These are phyloP conservation scores for Plutomurus gul DNA, from an alignment of 1,140 invertebrate genomes.

Conservation along the genomic window DNA sequence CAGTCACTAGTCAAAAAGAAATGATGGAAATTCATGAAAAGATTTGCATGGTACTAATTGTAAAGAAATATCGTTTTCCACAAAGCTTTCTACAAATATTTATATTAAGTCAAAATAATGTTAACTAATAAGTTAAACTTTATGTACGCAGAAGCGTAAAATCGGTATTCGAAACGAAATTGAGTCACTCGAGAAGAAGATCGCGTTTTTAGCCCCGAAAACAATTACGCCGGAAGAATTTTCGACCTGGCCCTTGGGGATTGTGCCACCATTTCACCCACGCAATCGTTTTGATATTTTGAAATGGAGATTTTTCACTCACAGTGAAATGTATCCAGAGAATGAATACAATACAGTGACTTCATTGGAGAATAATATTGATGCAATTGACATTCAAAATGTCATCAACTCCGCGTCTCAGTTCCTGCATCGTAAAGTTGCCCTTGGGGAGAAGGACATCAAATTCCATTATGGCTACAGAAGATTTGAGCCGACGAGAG, in stretches of 20 bases:
- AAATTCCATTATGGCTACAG: slow-evolving; percentile 78
- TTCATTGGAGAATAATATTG: slow-evolving; percentile 62
- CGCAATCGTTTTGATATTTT: slow-evolving; percentile 81
- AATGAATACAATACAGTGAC: slow-evolving; percentile 69
- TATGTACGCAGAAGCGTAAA: neutral
- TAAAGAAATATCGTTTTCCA: neutral
- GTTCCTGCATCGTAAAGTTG: slow-evolving; percentile 29
- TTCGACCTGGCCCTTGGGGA: slow-evolving; percentile 77
- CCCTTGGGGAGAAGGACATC: slow-evolving; percentile 64
- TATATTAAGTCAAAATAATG: neutral
- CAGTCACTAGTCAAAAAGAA: neutral
- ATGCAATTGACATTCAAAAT: slow-evolving; percentile 68
- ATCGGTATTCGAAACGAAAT: slow-evolving; percentile 34
- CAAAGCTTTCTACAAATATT: slow-evolving; percentile 47
- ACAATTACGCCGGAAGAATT: slow-evolving; percentile 53
- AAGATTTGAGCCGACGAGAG: slow-evolving; percentile 82
- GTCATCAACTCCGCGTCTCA: slow-evolving; percentile 20
- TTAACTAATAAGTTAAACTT: neutral
- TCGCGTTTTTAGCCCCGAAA: slow-evolving; percentile 58
- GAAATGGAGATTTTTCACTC: slow-evolving; percentile 82
- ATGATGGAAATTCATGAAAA: slow-evolving; percentile 32
- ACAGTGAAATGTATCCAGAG: slow-evolving; percentile 75
- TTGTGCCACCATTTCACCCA: slow-evolving; percentile 68
- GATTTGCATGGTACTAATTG: slow-evolving; percentile 48
- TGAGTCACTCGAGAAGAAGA: slow-evolving; percentile 57